Evolutionary conservation across 2,797 vertebrate genomes (phyloP).

Genomic region (Poeciliopsis infans): DNA sequence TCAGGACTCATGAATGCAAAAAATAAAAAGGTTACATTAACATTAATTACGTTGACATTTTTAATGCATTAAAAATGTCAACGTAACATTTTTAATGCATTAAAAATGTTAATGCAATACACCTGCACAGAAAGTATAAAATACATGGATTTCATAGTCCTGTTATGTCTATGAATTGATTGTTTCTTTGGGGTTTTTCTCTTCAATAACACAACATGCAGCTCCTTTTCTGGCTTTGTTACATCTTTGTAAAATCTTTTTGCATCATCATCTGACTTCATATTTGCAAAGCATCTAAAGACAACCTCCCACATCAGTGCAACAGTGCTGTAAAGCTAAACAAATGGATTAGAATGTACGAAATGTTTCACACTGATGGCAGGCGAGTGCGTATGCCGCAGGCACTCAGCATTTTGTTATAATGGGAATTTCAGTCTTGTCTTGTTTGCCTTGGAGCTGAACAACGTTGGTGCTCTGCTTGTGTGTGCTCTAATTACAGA

Average conservation of each 20-base stretch:
- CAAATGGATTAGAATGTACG: conserved; percentile 77
- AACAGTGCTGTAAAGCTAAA: conserved; percentile 67
- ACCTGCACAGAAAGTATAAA: conserved; percentile 5
- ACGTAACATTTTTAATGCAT: no score
- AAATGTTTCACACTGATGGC: conserved; percentile 70
- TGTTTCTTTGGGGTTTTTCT: neutral
- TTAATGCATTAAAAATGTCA: no score
- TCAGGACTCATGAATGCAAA: no score
- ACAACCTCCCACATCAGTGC: conserved; percentile 62
- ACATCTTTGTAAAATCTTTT: conserved; percentile 53
- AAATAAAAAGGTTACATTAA: no score
- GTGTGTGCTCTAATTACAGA: conserved; percentile 89
- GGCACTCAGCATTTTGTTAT: conserved; percentile 76
- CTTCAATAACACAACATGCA: conserved; percentile 44
- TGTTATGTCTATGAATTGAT: neutral
- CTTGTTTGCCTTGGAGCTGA: conserved; percentile 83
- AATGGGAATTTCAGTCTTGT: conserved; percentile 80
- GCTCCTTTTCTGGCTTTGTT: conserved; percentile 31
- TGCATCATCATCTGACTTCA: conserved; percentile 60
- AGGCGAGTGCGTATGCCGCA: conserved; percentile 58
- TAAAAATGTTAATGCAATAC: neutral
- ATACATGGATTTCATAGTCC: conserved; percentile 15
- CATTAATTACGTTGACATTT: no score
- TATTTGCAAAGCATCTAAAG: conserved; percentile 46
- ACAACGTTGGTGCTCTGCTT: conserved; percentile 81